phyloP scores from a whole-genome alignment of 1,140 invertebrate species.

The Cyphomyrmex costatus region DNA sequence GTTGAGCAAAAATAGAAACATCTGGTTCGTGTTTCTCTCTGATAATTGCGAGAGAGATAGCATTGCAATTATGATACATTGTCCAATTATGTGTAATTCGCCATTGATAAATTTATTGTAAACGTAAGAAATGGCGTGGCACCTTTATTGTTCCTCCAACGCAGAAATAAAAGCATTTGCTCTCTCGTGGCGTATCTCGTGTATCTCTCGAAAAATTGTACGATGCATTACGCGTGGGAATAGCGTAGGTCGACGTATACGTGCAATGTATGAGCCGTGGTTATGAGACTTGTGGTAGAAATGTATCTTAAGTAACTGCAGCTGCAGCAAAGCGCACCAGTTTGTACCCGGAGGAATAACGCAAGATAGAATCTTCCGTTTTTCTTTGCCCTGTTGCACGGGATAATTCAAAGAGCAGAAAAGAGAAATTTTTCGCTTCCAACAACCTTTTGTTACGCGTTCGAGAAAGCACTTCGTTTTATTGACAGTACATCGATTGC shows the following conservation, averaged over 20 bases:
- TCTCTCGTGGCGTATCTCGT: constrained; percentile 31
- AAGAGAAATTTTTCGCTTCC: constrained; percentile 42
- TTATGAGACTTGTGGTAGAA: constrained; percentile 63
- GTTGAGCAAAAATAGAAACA: not conserved
- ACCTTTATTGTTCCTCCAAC: constrained; percentile 2
- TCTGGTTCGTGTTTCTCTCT: not conserved
- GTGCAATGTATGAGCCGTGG: constrained; percentile 20
- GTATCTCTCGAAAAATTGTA: constrained; percentile 55
- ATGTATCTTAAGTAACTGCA: constrained; percentile 72
- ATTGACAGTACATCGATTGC: constrained; percentile 29
- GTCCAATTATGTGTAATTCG: constrained; percentile 17
- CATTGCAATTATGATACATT: constrained; percentile 10
- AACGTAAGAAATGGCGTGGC: not conserved
- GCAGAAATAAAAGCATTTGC: constrained; percentile 18
- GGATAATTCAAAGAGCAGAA: constrained; percentile 61
- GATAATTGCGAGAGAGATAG: not conserved
- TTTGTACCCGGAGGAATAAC: constrained; percentile 56
- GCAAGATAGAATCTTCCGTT: constrained; percentile 65
- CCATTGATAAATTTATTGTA: not conserved
- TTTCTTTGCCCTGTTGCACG: constrained; percentile 54
- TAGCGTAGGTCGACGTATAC: constrained; percentile 17
- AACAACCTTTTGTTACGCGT: constrained; percentile 35
- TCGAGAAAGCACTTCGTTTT: constrained; percentile 57
- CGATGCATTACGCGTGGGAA: constrained; percentile 46
- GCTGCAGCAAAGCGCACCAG: constrained; percentile 30